Conservation (phyloP, 1,140 invertebrate genomes). For the Solenopsis invicta region DNA sequence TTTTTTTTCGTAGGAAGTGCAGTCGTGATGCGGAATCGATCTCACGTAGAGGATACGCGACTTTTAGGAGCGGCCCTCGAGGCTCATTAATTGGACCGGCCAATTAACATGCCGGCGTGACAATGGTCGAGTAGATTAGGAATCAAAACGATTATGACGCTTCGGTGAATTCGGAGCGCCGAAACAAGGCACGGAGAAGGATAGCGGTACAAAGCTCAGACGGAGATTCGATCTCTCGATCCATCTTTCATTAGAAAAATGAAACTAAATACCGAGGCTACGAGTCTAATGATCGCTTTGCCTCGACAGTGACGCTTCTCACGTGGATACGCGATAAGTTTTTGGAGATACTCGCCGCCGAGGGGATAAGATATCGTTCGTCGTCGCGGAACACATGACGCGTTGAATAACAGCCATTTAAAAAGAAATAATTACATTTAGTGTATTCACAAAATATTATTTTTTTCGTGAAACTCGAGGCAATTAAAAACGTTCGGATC, state of each 20-base stretch:
- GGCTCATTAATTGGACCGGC: constrained; percentile 75
- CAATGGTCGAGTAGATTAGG: constrained; percentile 84
- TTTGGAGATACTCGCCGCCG: neutral
- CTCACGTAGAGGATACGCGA: neutral
- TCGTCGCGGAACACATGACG: neutral
- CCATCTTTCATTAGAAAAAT: constrained; percentile 85
- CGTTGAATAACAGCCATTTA: neutral
- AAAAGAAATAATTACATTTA: constrained; percentile 2
- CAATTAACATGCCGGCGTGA: constrained; percentile 82
- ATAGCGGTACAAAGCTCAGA: constrained; percentile 55
- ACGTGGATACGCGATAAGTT: neutral
- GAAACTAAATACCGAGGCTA: constrained; percentile 84
- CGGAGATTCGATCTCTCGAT: constrained; percentile 80
- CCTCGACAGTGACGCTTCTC: constrained; percentile 75
- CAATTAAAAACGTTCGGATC: constrained; percentile 16
- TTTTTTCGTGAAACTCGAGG: neutral
- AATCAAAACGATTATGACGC: constrained; percentile 84
- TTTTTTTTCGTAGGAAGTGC: constrained; percentile 1
- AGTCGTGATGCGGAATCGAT: constrained; percentile 32
- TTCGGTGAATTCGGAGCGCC: constrained; percentile 76
- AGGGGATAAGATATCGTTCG: neutral
- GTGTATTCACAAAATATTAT: neutral
- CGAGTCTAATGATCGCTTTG: constrained; percentile 78
- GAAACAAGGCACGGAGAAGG: constrained; percentile 42
- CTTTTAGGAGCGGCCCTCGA: neutral